Base-by-base conservation (phyloP, 2,113 vertebrate species). In the Aramus guarauna region DNA sequence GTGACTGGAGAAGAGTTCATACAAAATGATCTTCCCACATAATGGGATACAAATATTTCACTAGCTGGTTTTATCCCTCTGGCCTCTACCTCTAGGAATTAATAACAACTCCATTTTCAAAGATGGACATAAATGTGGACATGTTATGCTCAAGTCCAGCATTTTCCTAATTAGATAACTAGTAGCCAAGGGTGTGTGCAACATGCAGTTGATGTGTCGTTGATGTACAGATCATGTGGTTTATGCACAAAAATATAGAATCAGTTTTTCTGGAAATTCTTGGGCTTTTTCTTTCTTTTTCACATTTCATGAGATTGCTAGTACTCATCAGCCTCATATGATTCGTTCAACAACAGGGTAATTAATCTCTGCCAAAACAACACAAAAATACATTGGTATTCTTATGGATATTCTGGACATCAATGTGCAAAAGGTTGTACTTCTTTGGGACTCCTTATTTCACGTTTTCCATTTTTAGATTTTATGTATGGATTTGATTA, bases 1-100 rank as follows among this genome's bases (percentile, higher is more conserved):
- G 78, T 68, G 48, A 9, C 48, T 6, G 1, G 50, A 53, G 29
- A 53, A 81, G 26, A 7, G 16, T 45, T 80, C 0, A 0, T 55
- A 29, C 29, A n/a, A 88, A 84, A 69, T 80, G 9, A 37, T 24
- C 45, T 58, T 69, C 30, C 27, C 47, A 34, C 45, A 6, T 62
- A n/a, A 82, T 7, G 5, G 9, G 6, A 45, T 80, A 19, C 27
- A 69, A 29, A 17, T 50, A 80, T 66, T 88, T 88, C 39, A 27
- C 14, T 29, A 45, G 5, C 24, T 80, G 32, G 4, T 64, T 90
- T 83, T 80, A 39, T 76, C 16, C 16, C 22, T 64, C 48, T 36
- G 27, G 66, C n/a, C 30, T 83, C 17, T 67, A n/a, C 15, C 30
- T 88, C 34, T n/a, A 32, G n/a, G n/a, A 88, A 73, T 45, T 58